phyloP scores from a whole-genome alignment of 2,797 vertebrate genomes.

The Alouatta caraya region DNA sequence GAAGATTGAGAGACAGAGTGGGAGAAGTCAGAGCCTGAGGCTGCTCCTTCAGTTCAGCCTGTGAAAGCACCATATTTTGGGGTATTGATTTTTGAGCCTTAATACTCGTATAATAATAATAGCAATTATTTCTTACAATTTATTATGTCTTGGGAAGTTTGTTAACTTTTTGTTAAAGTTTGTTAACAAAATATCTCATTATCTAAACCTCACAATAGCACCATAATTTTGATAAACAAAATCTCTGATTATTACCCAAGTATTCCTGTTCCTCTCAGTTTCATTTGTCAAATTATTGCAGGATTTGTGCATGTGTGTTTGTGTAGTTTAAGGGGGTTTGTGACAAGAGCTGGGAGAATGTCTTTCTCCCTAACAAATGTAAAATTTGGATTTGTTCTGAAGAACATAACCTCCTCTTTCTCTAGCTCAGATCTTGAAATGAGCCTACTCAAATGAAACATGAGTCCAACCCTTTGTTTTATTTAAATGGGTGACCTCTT shows the following conservation, averaged over 20 bases:
- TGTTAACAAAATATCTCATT: neutral
- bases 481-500: neutral
- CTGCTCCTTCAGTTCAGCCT: neutral
- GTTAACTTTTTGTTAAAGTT: neutral
- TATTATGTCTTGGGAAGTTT: neutral
- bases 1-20: neutral
- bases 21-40: neutral
- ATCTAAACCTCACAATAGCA: neutral
- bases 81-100: neutral
- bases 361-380: neutral
- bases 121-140: neutral
- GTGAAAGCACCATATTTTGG: neutral
- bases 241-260: neutral
- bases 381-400: neutral
- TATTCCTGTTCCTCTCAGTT: neutral
- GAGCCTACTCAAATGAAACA: neutral
- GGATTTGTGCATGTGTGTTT: neutral
- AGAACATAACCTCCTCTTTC: neutral
- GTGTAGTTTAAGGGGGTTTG: neutral
- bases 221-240: neutral
- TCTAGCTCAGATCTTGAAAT: neutral
- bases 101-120: neutral
- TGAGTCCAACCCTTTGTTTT: neutral
- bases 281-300: neutral
- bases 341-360: neutral